Evolutionary conservation across 2,888 invertebrate species (phyloP).

Genomic region (Eristalis pertinax): DNA sequence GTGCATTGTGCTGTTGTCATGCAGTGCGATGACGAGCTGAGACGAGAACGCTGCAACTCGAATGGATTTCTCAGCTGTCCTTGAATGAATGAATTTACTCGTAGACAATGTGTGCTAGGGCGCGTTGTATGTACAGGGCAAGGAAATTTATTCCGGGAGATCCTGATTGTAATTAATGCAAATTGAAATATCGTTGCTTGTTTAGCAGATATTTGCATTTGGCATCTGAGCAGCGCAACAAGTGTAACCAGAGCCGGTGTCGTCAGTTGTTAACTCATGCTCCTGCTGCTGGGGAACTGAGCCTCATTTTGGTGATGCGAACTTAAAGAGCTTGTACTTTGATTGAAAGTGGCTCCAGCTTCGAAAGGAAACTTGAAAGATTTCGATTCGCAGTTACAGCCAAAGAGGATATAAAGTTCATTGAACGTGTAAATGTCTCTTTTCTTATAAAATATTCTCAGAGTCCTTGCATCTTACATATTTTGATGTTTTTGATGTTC

Average conservation of each 20-base stretch:
- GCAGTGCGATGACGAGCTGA: background rate
- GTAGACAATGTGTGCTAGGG: background rate
- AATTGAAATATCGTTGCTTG: slow-evolving; percentile 47
- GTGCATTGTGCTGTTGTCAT: background rate
- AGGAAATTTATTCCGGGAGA: slow-evolving; percentile 18
- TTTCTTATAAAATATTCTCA: too few species aligned
- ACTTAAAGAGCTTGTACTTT: too few species aligned
- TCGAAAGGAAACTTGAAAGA: too few species aligned
- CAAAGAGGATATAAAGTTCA: too few species aligned
- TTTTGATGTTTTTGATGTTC: too few species aligned
- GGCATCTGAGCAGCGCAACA: slow-evolving; percentile 26
- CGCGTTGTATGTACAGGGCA: background rate
- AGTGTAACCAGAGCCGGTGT: background rate
- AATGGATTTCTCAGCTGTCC: slow-evolving; percentile 15
- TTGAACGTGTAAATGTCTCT: too few species aligned
- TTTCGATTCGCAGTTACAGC: too few species aligned
- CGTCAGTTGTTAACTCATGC: background rate
- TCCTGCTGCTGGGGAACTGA: background rate
- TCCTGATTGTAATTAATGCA: slow-evolving; percentile 66
- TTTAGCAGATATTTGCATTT: slow-evolving; percentile 28
- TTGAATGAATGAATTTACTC: background rate
- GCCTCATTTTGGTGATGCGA: background rate
- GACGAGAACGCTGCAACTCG: background rate
- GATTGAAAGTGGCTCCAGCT: too few species aligned
- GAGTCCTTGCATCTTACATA: too few species aligned